Evolutionary conservation across 2,113 vertebrate species (phyloP), one percentile per base, ranked within the genome.

Genomic region (Sander lucioperca): DNA sequence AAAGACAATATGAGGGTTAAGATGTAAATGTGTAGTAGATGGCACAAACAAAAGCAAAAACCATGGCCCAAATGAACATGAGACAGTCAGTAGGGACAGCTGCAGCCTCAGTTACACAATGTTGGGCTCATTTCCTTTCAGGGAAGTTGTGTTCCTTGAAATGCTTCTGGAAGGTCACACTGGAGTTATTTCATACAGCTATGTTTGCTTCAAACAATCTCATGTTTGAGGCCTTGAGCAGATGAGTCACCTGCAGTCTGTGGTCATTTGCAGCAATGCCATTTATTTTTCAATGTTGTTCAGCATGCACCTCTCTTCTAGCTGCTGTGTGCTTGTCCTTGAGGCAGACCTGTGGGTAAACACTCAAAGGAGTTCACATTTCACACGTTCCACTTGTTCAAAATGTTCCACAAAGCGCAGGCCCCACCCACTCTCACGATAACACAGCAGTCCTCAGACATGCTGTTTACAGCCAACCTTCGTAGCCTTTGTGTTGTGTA

Each of bases 241-340:
- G 43, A 6, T 9, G 16, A 51, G 11, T 53, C 48, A 43, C 54
- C 21, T 68, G 21, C 33, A 21, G 16, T 10, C 30, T 69, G 30
- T 43, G 21, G 5, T 61, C 5, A 47, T 62, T 54, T 57, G 62
- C 53, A 59, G 36, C 51, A 14, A 56, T 15, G 50, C 25, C n/a
- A 43, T 45, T 27, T 9, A 43, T 15, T n/a, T 11, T 53, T 6
- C 16, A n/a, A 47, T 48, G 3, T 21, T 30, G n/a, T 48, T n/a
- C 36, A 70, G 10, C 23, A 45, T 18, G 47, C 33, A 15, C 12
- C n/a, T 57, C 11, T 25, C 54, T 12, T 27, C 18, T 36, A 39
- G 19, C n/a, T 13, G 69, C 14, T 48, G 18, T 11, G 13, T 13
- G 19, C 13, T 25, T n/a, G 74, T 63, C 79, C 79, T 86, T 77